Evolutionary conservation across 2,888 invertebrate species (phyloP), one percentile per base, ranked within the genome.

Genomic region (Lamellibrachia satsuma): DNA sequence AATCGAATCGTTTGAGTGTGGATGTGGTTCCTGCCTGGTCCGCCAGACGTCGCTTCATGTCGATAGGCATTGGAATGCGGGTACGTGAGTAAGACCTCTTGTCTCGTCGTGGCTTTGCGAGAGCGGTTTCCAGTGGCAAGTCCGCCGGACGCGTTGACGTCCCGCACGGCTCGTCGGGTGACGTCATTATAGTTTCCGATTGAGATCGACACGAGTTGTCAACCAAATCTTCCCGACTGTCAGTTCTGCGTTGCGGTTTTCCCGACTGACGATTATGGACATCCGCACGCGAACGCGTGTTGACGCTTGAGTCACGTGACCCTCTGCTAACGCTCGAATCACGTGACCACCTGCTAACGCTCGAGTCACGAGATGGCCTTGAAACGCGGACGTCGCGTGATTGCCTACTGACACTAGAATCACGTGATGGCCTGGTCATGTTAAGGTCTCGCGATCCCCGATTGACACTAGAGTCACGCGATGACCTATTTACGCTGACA

Each of bases 1-100:
- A 94, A 92, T 94, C 94, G 52, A 92, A 93, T 22, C 94, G 91
- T 75, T 93, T 94, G 57, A 94, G 91, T 1, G 92, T 27, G 57
- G n/a, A 27, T 11, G 57, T n/a, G 91, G 90, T 92, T 55, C 9
- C 51, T 39, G 39, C 75, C 90, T 51, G 57, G 52, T 52, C 57
- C 15, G 22, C 91, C 52, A 27, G 27, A 9, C 60, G 51, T 52
- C 90, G 91, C 27, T 60, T 39, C 90, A 92, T 57, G 91, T 92
- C 90, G 22, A 94, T 90, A 22, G 94, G 94, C 75, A 92, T 92
- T 15, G 94, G 94, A 27, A 94, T 94, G 27, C 92, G 92, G 22
- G 94, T 94, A 9, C 92, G 60, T 11, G 93, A 60, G 15, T 92
- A 93, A 52, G 52, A 60, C 52, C 91, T 52, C n/a, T 93, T 92